phyloP scores from a whole-genome alignment of 2,113 vertebrate genomes.

The Pantherophis guttatus region DNA sequence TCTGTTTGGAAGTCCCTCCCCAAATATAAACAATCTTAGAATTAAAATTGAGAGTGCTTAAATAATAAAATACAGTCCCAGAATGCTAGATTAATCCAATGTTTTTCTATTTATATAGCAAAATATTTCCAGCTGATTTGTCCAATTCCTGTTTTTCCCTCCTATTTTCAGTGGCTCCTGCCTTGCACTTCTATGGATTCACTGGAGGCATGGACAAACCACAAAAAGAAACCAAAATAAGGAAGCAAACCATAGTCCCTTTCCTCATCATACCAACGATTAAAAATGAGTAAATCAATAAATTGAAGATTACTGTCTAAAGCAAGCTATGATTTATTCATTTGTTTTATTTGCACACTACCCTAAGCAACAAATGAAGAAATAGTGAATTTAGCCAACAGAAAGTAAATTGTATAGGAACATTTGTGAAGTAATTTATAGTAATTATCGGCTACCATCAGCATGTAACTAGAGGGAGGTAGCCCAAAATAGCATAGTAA shows the following conservation, averaged over 20 bases:
- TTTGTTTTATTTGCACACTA: background rate
- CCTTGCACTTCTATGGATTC: too few relatives aligned
- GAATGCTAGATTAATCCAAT: background rate
- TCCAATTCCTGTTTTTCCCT: background rate
- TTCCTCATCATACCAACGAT: too few relatives aligned
- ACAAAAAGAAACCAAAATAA: too few relatives aligned
- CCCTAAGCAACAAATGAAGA: background rate
- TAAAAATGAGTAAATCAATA: background rate
- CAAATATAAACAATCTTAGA: background rate
- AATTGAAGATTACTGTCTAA: background rate
- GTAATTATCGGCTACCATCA: background rate
- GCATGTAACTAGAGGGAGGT: background rate
- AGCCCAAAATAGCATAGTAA: background rate
- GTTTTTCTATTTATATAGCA: background rate
- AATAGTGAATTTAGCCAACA: background rate
- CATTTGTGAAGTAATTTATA: background rate
- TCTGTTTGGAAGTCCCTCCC: background rate
- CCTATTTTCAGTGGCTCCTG: background rate
- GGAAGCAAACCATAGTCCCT: too few relatives aligned
- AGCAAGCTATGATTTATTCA: background rate
- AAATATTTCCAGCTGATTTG: background rate
- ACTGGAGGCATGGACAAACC: too few relatives aligned
- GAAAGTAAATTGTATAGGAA: background rate
- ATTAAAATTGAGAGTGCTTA: background rate
- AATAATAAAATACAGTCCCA: background rate